A percentile compares a stretch with the other conserved stretches of the same genome.
Conservation (phyloP, 2,888 invertebrate species). For the Folsomia candida region DNA sequence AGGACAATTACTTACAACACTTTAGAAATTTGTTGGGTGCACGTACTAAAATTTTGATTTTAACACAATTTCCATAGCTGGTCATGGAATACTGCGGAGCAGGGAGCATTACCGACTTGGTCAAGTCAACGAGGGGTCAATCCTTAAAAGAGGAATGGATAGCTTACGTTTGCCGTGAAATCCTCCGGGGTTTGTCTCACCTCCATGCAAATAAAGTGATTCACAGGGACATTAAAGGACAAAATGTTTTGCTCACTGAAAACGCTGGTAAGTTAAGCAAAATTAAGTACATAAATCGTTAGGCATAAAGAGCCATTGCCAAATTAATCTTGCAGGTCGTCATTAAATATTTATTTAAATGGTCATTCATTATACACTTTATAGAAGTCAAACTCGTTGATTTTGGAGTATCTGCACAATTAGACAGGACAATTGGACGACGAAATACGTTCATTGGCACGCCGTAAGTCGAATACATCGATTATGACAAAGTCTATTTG, state of each 20-base stretch:
- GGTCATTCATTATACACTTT: no score
- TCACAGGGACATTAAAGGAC: conserved; percentile 98
- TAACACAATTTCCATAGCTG: conserved; percentile 63
- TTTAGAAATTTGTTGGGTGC: neutral
- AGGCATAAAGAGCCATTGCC: no score
- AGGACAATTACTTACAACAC: conserved; percentile 79
- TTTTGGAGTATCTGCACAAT: conserved; percentile 67
- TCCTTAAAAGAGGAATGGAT: conserved; percentile 99
- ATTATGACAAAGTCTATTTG: no score
- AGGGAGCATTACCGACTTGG: conserved; percentile 97
- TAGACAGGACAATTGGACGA: conserved; percentile 97
- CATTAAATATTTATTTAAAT: no score
- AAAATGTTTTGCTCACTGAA: conserved; percentile 98
- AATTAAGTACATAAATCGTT: no score
- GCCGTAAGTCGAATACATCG: no score
- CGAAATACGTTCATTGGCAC: conserved; percentile 99
- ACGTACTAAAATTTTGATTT: neutral
- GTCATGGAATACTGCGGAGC: conserved; percentile 99
- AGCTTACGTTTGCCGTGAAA: conserved; percentile 97
- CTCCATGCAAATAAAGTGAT: conserved; percentile 98
- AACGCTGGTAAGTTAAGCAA: no score
- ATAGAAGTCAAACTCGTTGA: conserved; percentile 89
- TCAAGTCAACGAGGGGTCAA: conserved; percentile 98
- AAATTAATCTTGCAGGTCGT: no score
- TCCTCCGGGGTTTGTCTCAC: conserved; percentile 90